Base-by-base conservation (phyloP, 1,140 invertebrate genomes). In the Cylas formicarius region DNA sequence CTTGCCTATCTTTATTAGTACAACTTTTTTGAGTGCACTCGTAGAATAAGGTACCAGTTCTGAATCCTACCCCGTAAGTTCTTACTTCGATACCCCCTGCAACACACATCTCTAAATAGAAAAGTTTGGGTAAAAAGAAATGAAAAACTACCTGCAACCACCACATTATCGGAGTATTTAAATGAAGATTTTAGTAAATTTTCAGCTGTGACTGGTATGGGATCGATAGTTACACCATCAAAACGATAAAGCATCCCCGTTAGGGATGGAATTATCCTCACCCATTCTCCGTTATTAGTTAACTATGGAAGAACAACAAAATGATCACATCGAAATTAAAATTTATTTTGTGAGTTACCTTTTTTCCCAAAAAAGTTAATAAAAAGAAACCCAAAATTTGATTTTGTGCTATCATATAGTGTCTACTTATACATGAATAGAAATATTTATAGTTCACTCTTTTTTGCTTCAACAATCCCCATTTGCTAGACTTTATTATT, bases 221-320 rank as follows among this genome's bases (percentile, higher is more conserved):
- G 77, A 69, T 95, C 86, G 37, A 97, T 78, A 55, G 76, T 82
- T 34, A 88, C 80, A 1, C 89, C 90, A 72, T 94, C 87, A 66
- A 92, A 88, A 63, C 84, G 86, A 67, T 92, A 97, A 5, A 97
- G 71, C 11, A 81, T 79, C 7, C 93, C 93, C 64, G 81, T 85
- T 6, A 97, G 67, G 0, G 92, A 93, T 21, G 92, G 93, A 60
- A 97, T 90, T 53, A 96, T 73, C 49, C 85, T 75, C 22, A 91
- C 78, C 70, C 77, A 84, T 62, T 90, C 80, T 1, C 90, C 91
- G 70, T 88, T 82, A 45, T 84, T 84, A 31, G 79, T 86, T 10
- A 95, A 67, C 86, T 93, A 48, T 38, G 71, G 67, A 51, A 4
- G 23, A 35, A 27, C n/a, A n/a, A n/a, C n/a, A n/a, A n/a, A n/a